Evolutionary conservation across 2,113 vertebrate species (phyloP), one percentile per base, ranked within the genome.

Genomic region (Myanophis thanlyinensis): DNA sequence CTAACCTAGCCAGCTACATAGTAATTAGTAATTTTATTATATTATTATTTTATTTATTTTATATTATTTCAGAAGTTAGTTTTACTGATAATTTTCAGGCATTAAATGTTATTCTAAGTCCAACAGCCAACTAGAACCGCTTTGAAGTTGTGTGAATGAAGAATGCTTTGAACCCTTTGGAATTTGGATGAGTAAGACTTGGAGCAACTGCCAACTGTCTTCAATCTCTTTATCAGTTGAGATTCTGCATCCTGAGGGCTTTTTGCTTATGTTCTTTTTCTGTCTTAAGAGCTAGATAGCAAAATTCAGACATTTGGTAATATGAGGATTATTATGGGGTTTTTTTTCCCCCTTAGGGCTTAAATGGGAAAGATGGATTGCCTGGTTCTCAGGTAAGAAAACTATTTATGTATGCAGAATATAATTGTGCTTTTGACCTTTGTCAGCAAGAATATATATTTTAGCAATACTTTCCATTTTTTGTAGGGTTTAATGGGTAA

Each of bases 401-500:
- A 92, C 54, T 23, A 94, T 91, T 13, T 44, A 30, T 51, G 52
- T 80, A 80, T 67, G 89, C 80, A 93, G 9, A 91, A 12, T n/a
- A 3, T 13, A 91, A 30, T 54, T 91, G 56, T 90, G 13, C 10
- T 91, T 95, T 96, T 89, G 5, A 0, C 87, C 91, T 48, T 44
- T 84, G 15, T 30, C 18, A 84, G 46, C 13, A 46, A n/a, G 27
- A 46, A 40, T 87, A n/a, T 86, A 30, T 52, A 18, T 93, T 93
- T 92, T 91, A 89, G 9, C 73, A 12, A 46, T 22, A 12, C 54
- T 1, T 95, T 94, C 91, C 20, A 51, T 20, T 94, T 51, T 92
- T 5, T 93, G 96, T 94, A 99, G 99, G 99, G 99, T 95, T 96
- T 97, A 86, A 89, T 97, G 91, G 99, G 99, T 86, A 98, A 97